Percentiles rank a stretch among this genome's conserved stretches.
Conservation (phyloP, 2,113 vertebrate species). For the Hippolais icterina region DNA sequence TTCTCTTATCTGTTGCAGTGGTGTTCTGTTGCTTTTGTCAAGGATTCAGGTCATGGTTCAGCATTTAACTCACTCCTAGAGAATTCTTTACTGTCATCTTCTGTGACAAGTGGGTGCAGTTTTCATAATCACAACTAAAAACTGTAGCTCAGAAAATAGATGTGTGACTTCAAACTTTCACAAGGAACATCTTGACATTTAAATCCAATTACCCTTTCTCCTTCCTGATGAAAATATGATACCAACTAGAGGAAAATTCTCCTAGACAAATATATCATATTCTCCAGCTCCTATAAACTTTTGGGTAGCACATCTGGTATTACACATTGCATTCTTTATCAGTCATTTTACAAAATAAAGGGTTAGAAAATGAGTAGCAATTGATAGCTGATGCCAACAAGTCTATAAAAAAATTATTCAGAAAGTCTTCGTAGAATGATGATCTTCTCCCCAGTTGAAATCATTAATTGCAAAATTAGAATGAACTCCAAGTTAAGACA, state of each 20-base stretch:
- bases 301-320: background rate
- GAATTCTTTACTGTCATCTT: slow-evolving; percentile 26
- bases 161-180: slow-evolving; percentile 61
- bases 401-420: slow-evolving; percentile 13
- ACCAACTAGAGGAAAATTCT: slow-evolving; percentile 49
- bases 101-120: slow-evolving; percentile 56
- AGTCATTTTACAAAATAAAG: background rate
- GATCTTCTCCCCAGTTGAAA: slow-evolving; percentile 39
- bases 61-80: slow-evolving; percentile 15
- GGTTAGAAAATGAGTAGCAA: background rate
- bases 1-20: background rate
- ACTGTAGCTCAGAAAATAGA: slow-evolving; percentile 69
- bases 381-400: background rate
- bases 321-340: background rate
- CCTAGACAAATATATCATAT: slow-evolving; percentile 63
- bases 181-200: slow-evolving; percentile 81
- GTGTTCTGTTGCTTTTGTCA: background rate
- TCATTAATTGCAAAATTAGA: slow-evolving; percentile 69
- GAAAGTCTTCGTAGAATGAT: background rate
- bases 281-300: slow-evolving; percentile 26
- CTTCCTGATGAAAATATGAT: slow-evolving; percentile 72
- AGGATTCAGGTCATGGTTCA: background rate
- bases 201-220: slow-evolving; percentile 83
- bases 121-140: slow-evolving; percentile 66
- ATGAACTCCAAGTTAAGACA: slow-evolving; percentile 43